These are phyloP conservation scores for Monochamus saltuarius DNA, from an alignment of 1,140 invertebrate species.

Conservation along the genomic window DNA sequence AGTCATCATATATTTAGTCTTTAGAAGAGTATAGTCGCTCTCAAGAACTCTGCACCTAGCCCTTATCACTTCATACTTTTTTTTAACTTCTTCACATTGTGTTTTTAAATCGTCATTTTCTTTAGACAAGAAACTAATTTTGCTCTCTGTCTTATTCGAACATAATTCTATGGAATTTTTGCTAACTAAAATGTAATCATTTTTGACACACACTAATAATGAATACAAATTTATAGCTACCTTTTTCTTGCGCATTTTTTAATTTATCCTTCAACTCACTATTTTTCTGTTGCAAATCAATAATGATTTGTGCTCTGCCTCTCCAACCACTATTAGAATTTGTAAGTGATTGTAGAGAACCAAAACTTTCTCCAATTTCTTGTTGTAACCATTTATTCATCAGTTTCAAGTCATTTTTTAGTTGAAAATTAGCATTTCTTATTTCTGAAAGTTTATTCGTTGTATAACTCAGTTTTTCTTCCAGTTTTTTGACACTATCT, in stretches of 20 bases:
- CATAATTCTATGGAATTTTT: too few species aligned
- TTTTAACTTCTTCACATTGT: conserved; percentile 12
- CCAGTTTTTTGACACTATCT: conserved; percentile 58
- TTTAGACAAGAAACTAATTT: conserved; percentile 9
- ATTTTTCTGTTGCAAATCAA: conserved; percentile 64
- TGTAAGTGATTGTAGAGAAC: conserved; percentile 32
- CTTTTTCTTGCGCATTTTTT: conserved; percentile 18
- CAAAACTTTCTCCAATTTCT: conserved; percentile 62
- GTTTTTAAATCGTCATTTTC: conserved; percentile 11
- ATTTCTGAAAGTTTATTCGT: conserved; percentile 67
- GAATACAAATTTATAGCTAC: background rate
- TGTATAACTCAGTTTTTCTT: conserved; percentile 59
- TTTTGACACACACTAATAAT: background rate
- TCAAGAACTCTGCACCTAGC: conserved; percentile 12
- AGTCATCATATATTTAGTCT: conserved; percentile 4
- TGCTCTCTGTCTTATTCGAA: background rate
- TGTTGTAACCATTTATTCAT: conserved; percentile 65
- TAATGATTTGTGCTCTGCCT: conserved; percentile 70
- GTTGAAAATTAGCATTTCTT: conserved; percentile 63
- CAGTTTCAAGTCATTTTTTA: conserved; percentile 65
- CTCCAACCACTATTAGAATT: conserved; percentile 58
- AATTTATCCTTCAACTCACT: conserved; percentile 63
- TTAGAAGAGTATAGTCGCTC: conserved; percentile 1
- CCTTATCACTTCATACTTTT: conserved; percentile 6
- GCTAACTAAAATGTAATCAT: too few species aligned